These are phyloP conservation scores for Trisateles emortualis DNA, from an alignment of 2,888 invertebrate genomes.

Conservation along the genomic window DNA sequence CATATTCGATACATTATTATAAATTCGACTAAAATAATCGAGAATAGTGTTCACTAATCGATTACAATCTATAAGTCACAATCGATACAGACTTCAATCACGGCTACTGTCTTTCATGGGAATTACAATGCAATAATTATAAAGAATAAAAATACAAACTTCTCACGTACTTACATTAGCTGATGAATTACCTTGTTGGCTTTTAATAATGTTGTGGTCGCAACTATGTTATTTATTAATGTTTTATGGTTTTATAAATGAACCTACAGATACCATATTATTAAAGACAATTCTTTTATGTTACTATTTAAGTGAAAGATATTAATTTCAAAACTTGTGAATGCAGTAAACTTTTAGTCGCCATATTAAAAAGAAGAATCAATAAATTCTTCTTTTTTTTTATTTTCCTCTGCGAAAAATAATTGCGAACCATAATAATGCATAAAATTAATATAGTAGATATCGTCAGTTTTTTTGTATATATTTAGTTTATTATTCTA, in stretches of 20 bases:
- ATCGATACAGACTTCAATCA: constrained; percentile 7
- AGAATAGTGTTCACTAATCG: neutral
- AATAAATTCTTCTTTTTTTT: too few relatives aligned
- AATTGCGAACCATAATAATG: too few relatives aligned
- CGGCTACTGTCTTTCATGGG: constrained; percentile 1
- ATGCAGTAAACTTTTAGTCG: too few relatives aligned
- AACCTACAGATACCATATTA: neutral
- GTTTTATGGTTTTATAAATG: neutral
- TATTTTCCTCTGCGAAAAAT: too few relatives aligned
- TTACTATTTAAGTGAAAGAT: too few relatives aligned
- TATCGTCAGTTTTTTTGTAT: too few relatives aligned
- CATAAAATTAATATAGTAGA: too few relatives aligned
- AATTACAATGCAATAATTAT: constrained; percentile 4
- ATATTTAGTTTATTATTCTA: too few relatives aligned
- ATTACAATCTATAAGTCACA: neutral
- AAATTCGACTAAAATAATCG: neutral
- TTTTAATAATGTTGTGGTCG: neutral
- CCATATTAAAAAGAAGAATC: too few relatives aligned
- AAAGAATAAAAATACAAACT: neutral
- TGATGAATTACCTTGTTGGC: neutral
- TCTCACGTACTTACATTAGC: neutral
- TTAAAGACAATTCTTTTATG: too few relatives aligned
- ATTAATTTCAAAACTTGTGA: too few relatives aligned
- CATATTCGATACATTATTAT: neutral
- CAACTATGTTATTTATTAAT: neutral